Conservation (phyloP, 2,113 vertebrate genomes). For the Porphyrio hochstetteri region DNA sequence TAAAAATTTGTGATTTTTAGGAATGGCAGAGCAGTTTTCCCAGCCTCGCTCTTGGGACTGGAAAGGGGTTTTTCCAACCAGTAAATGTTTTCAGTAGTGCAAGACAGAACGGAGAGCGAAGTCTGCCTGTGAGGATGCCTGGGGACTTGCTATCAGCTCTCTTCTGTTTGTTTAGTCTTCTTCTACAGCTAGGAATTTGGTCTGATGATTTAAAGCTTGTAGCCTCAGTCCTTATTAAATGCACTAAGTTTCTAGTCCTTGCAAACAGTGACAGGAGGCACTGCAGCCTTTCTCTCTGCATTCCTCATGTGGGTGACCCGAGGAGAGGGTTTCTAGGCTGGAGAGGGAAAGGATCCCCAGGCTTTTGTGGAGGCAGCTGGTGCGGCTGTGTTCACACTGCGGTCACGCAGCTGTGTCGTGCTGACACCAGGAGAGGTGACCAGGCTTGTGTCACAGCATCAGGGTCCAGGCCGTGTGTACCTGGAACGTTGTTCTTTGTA, state of each 20-base stretch:
- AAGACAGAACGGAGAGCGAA: background rate
- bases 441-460: background rate
- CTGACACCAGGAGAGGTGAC: background rate
- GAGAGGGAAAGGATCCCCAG: background rate
- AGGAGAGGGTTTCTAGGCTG: background rate
- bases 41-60: background rate
- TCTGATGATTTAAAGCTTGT: background rate
- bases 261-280: background rate
- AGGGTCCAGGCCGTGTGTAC: background rate
- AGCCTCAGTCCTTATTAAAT: background rate
- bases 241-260: background rate
- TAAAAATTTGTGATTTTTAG: background rate
- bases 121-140: background rate
- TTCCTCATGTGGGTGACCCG: background rate
- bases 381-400: background rate
- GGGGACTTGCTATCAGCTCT: background rate
- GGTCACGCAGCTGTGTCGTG: accelerated
- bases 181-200: background rate
- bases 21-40: background rate
- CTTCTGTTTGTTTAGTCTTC: background rate
- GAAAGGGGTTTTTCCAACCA: background rate
- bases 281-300: background rate
- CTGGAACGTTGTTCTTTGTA: background rate
- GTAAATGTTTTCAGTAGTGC: background rate
- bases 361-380: background rate